Percentiles rank a stretch among this genome's conserved stretches.
Evolutionary conservation across 2,888 invertebrate genomes (phyloP).

Genomic region (Notodonta dromedarius): DNA sequence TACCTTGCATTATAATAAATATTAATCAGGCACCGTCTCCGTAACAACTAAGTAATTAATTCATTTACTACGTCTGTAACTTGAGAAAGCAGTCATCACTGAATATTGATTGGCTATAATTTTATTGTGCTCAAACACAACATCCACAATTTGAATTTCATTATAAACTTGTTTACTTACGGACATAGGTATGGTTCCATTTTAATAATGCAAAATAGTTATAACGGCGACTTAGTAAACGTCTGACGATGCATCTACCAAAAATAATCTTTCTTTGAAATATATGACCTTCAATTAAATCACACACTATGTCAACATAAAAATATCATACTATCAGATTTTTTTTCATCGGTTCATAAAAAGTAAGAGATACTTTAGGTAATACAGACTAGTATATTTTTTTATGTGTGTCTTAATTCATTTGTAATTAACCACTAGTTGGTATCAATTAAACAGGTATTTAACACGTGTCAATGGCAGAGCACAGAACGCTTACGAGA

Average conservation of each 20-base stretch:
- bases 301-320: too few relatives aligned
- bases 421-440: neutral
- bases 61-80: neutral
- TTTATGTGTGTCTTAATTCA: neutral
- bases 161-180: conserved; percentile 1
- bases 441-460: conserved; percentile 1
- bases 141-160: neutral
- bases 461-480: neutral
- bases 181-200: too few relatives aligned
- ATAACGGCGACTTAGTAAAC: too few relatives aligned
- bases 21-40: neutral
- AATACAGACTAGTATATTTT: neutral
- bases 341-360: too few relatives aligned
- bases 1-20: neutral
- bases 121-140: neutral
- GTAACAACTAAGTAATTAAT: neutral
- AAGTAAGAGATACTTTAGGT: too few relatives aligned
- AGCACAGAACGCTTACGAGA: conserved; percentile 38
- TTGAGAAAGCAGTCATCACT: conserved; percentile 3
- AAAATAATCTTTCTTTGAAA: too few relatives aligned
- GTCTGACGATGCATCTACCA: too few relatives aligned
- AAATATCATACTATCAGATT: too few relatives aligned
- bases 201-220: too few relatives aligned
- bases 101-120: neutral
- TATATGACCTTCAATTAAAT: too few relatives aligned